phyloP scores from a whole-genome alignment of 2,797 vertebrate species.

The Coracias cyanogaster region DNA sequence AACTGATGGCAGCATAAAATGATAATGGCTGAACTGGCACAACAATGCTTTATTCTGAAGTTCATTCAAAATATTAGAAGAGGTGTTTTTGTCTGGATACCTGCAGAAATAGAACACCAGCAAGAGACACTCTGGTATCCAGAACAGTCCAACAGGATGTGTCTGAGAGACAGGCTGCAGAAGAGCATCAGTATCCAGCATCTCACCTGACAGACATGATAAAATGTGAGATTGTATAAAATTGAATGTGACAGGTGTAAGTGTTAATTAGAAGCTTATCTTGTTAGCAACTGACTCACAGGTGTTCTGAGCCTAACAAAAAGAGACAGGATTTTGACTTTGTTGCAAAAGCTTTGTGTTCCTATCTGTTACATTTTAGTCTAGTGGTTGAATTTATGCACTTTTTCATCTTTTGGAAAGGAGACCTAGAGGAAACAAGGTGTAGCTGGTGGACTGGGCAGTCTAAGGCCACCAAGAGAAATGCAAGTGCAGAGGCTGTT shows the following conservation, averaged over 20 bases:
- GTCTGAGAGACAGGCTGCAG: neutral
- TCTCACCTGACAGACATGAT: no score
- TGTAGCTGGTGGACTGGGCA: neutral
- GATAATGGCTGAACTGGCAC: no score
- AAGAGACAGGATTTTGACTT: neutral
- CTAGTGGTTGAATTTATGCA: neutral
- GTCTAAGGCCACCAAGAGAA: neutral
- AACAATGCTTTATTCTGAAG: neutral
- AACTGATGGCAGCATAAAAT: no score
- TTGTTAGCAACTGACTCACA: neutral
- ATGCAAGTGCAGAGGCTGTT: neutral
- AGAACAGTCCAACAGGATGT: neutral
- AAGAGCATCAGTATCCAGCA: neutral
- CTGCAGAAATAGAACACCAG: neutral
- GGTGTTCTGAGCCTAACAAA: neutral
- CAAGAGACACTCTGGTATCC: neutral
- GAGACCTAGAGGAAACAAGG: neutral
- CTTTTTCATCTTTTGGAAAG: neutral
- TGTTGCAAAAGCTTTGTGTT: neutral
- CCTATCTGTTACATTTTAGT: neutral
- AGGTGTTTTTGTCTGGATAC: rapidly evolving
- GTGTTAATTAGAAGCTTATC: neutral
- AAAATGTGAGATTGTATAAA: neutral
- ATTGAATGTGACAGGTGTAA: neutral
- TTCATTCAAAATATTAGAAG: neutral